These are phyloP conservation scores for Tolmerus cingulatus DNA, from an alignment of 2,888 invertebrate species.

Conservation along the genomic window DNA sequence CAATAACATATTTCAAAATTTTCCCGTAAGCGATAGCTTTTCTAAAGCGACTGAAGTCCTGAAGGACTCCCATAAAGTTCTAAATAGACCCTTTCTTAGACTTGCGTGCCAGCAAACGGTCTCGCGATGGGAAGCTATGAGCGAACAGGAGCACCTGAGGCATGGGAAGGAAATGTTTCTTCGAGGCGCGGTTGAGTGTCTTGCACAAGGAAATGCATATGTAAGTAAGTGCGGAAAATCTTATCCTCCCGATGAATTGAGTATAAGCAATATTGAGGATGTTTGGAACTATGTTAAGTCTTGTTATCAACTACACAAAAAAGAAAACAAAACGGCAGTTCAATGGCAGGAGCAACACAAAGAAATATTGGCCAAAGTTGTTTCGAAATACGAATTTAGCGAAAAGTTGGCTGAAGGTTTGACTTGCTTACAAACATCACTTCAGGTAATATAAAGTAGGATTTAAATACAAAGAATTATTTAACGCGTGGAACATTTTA, in stretches of 20 bases:
- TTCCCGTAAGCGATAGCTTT: conserved; percentile 71
- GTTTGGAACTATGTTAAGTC: conserved; percentile 11
- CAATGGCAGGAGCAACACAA: conserved; percentile 53
- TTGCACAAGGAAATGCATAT: conserved; percentile 64
- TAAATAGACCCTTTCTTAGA: conserved; percentile 74
- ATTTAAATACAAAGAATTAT: background rate
- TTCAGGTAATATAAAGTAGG: conserved; percentile 61
- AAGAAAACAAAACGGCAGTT: conserved; percentile 34
- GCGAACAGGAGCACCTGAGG: conserved; percentile 61
- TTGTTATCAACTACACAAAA: conserved; percentile 48
- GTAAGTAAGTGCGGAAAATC: conserved; percentile 47
- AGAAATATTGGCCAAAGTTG: conserved; percentile 51
- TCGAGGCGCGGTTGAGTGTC: conserved; percentile 72
- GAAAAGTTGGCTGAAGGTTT: conserved; percentile 60
- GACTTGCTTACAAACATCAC: conserved; percentile 63
- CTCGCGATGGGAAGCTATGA: conserved; percentile 66
- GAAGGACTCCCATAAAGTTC: conserved; percentile 58
- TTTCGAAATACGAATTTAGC: conserved; percentile 53
- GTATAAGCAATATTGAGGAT: background rate
- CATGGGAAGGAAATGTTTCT: conserved; percentile 66
- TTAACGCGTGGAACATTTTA: conserved; percentile 52
- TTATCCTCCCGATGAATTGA: background rate
- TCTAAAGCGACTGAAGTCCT: background rate
- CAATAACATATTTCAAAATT: conserved; percentile 67
- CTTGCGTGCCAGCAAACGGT: conserved; percentile 75